phyloP scores from a whole-genome alignment of 2,113 vertebrate species.

The Oxyruncus cristatus region DNA sequence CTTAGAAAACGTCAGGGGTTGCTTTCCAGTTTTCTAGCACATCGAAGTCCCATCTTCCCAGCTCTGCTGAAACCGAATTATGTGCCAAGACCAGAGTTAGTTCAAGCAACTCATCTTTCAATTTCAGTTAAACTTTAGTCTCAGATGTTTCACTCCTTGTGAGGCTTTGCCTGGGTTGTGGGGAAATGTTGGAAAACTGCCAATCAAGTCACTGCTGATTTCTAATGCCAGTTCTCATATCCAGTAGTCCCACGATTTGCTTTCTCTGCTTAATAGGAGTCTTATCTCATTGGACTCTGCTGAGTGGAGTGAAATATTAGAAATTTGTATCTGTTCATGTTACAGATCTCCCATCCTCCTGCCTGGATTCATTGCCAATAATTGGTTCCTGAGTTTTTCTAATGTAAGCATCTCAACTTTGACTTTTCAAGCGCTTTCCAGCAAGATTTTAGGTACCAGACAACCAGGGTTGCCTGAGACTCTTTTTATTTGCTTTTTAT shows the following conservation, averaged over 20 bases:
- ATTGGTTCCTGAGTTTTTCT: background rate
- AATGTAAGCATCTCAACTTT: background rate
- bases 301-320: conserved; percentile 28
- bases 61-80: background rate
- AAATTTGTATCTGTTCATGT: background rate
- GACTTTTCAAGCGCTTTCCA: background rate
- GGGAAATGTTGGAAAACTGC: background rate
- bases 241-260: background rate
- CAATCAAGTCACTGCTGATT: background rate
- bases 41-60: background rate
- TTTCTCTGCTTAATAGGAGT: background rate
- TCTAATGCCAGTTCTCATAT: background rate
- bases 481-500: background rate
- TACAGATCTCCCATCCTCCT: background rate
- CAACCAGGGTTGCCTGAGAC: background rate
- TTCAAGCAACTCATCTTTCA: background rate
- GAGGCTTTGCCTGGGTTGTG: background rate
- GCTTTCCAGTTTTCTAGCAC: background rate
- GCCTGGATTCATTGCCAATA: background rate
- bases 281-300: conserved; percentile 1
- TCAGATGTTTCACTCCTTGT: background rate
- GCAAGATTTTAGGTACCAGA: background rate
- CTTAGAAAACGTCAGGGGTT: background rate
- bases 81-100: background rate
- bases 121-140: background rate